Evolutionary conservation across 1,140 invertebrate species (phyloP), one percentile per base, ranked within the genome.

Genomic region (Latrodectus geometricus): DNA sequence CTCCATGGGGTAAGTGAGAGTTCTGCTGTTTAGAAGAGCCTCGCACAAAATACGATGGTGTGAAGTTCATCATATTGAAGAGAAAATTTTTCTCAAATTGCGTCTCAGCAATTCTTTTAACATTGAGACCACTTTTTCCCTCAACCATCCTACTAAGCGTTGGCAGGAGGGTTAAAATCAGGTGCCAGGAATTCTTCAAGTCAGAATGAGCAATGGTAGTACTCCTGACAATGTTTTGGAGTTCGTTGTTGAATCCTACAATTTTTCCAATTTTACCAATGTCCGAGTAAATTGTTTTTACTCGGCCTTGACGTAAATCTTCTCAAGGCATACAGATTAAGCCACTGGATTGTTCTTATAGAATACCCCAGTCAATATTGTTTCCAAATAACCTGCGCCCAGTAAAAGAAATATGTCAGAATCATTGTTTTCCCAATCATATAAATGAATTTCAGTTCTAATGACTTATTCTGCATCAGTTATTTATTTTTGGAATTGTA

Each of bases 1-100:
- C 54, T 87, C 75, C 14, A 89, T 89, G 1, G 91, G 50, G 50
- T 90, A 89, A 61, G 88, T 90, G 20, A 91, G 50, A 17, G 90
- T 90, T 54, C 90, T 89, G 21, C 89, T 91, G 88, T 91, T 92
- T 9, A 91, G 73, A 66, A 89, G 75, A 4, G 90, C 89, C 74
- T 91, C 90, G 11, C 91, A 87, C 84, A 90, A 89, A 70, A 88
- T 35, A 91, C 69, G 14, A 89, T 85, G 8, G 90, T 90, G 12
- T 73, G 75, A 17, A 91, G 77, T 75, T 91, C 88, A 85, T 90
- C 89, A 23, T 89, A 89, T 5, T 89, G 91, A 4, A 91, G 86
- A 11, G 1, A 20, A 66, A 17, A 35, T 54, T 65, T 61, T 56
- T 23, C 79, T 75, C 11, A 88, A 52, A 50, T 75, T 82, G n/a